Percentiles rank a stretch among this genome's conserved stretches.
phyloP scores from a whole-genome alignment of 2,113 vertebrate genomes.

The Anseranas semipalmata region DNA sequence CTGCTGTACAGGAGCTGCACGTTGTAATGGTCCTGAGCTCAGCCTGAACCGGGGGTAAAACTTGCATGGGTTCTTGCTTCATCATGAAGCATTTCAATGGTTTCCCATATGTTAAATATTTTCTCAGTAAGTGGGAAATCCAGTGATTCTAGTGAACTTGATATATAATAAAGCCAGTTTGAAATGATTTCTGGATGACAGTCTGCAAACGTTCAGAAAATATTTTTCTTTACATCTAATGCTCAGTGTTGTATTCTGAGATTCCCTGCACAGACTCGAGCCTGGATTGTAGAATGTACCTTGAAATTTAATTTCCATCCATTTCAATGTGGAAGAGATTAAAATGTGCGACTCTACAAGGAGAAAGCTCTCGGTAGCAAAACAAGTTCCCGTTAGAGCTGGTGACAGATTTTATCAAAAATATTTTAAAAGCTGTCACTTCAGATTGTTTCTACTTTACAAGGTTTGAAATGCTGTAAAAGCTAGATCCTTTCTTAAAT shows the following conservation, averaged over 20 bases:
- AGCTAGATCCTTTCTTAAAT: background rate
- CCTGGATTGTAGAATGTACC: conserved; percentile 7
- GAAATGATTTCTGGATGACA: conserved; percentile 14
- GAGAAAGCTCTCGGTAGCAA: background rate
- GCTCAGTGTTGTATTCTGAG: background rate
- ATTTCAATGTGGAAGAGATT: conserved; percentile 38
- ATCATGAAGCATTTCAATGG: background rate
- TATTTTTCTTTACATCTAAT: background rate
- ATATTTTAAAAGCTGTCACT: conserved; percentile 42
- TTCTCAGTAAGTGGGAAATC: conserved; percentile 20
- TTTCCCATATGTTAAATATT: conserved; percentile 12
- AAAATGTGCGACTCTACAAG: background rate
- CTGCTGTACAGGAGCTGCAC: background rate
- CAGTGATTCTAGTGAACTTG: background rate
- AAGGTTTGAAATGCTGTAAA: background rate
- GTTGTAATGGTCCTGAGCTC: background rate
- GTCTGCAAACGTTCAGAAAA: background rate
- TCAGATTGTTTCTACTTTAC: background rate
- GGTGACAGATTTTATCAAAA: conserved; percentile 48
- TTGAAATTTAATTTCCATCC: conserved; percentile 37
- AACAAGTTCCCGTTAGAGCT: conserved; percentile 20
- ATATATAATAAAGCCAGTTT: background rate
- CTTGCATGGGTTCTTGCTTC: background rate
- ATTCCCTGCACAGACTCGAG: background rate
- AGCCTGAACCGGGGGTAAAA: background rate